Conservation (phyloP, 2,113 vertebrate species). For the Tinamus guttatus region DNA sequence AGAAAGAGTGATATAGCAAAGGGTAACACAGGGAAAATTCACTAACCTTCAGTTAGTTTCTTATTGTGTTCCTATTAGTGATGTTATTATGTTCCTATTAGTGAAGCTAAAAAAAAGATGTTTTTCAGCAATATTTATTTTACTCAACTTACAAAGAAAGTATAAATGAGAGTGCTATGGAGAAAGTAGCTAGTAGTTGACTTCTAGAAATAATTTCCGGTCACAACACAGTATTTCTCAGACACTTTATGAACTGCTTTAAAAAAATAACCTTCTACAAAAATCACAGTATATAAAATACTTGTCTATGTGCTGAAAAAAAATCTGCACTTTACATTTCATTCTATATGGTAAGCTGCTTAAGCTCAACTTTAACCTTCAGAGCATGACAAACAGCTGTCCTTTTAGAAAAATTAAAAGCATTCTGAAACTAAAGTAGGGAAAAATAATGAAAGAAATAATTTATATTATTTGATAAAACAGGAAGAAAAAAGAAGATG, state of each 20-base stretch:
- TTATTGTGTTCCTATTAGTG: conserved; percentile 35
- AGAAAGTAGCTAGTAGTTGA: background rate
- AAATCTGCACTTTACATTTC: conserved; percentile 21
- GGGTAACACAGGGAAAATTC: conserved; percentile 1
- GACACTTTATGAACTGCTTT: conserved; percentile 49
- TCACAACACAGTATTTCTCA: background rate
- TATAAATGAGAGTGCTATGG: conserved; percentile 19
- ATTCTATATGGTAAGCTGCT: background rate
- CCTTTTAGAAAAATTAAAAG: background rate
- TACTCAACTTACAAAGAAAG: conserved; percentile 37
- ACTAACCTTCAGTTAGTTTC: conserved; percentile 40
- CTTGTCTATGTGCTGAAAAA: conserved; percentile 29
- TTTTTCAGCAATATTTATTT: conserved; percentile 32
- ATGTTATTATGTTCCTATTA: conserved; percentile 43
- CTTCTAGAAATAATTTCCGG: conserved; percentile 63
- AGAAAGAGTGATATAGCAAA: background rate
- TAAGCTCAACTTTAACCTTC: background rate
- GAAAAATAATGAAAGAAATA: background rate
- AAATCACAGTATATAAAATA: conserved; percentile 35
- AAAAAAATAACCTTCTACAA: conserved; percentile 22
- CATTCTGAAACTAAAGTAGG: background rate
- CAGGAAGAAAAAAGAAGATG: background rate
- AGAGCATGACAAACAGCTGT: background rate
- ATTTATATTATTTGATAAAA: background rate
- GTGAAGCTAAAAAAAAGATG: background rate